Conservation (phyloP, 2,113 vertebrate species). For the Rhinolophus sinicus region DNA sequence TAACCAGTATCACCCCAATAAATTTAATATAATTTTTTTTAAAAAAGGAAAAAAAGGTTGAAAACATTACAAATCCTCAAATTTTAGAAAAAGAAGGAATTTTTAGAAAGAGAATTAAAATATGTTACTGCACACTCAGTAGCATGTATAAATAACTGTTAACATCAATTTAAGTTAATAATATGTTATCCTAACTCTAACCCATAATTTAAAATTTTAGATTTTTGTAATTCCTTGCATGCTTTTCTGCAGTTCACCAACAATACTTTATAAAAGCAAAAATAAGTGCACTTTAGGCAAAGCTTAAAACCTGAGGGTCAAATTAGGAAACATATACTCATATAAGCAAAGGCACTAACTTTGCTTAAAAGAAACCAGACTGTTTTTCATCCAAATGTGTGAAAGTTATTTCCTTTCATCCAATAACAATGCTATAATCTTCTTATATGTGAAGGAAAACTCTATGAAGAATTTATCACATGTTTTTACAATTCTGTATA, state of each 20-base stretch:
- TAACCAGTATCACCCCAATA: too few relatives aligned
- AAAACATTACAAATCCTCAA: background rate
- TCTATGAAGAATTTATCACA: background rate
- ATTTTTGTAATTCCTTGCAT: background rate
- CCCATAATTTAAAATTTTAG: background rate
- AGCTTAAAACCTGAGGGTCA: background rate
- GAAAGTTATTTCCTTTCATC: background rate
- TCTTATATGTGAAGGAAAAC: background rate
- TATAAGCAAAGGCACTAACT: background rate
- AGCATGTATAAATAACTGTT: background rate
- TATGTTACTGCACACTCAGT: background rate
- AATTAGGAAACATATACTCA: background rate
- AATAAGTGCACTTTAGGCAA: background rate
- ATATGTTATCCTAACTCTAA: background rate
- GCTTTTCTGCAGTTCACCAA: background rate
- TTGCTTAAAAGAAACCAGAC: background rate
- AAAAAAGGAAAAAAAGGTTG: background rate
- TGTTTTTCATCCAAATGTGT: background rate
- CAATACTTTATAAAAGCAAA: background rate
- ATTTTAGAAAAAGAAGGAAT: background rate
- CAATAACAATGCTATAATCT: background rate
- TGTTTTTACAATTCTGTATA: background rate
- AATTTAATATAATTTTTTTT: too few relatives aligned
- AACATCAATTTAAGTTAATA: background rate
- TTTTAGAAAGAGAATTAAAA: conserved; percentile 2